A percentile compares a stretch with the other conserved stretches of the same genome.
These are phyloP conservation scores for Drymodes brunneopygia DNA, from an alignment of 2,113 vertebrate genomes.

Conservation along the genomic window DNA sequence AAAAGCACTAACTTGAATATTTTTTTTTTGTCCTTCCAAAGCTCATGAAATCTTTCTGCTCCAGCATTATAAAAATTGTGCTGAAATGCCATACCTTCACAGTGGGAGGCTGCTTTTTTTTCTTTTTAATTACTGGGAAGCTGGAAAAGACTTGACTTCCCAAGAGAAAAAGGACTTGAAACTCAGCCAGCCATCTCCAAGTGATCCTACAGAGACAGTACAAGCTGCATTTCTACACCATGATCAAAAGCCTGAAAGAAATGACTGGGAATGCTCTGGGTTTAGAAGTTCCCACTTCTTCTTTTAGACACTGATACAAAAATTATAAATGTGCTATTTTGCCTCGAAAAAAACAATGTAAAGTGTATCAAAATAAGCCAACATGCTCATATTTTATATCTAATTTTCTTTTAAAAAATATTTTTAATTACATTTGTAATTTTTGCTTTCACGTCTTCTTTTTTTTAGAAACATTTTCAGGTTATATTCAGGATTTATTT, in stretches of 20 bases:
- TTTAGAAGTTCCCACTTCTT: neutral
- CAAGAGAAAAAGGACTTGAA: conserved; percentile 28
- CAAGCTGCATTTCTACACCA: neutral
- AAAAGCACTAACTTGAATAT: neutral
- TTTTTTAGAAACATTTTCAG: neutral
- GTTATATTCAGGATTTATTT: neutral
- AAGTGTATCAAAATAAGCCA: neutral
- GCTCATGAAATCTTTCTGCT: neutral
- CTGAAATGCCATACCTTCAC: neutral
- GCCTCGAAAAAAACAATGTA: neutral
- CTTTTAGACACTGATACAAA: neutral
- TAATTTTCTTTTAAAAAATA: neutral
- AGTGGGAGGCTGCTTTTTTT: neutral
- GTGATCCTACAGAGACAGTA: neutral
- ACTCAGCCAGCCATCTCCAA: conserved; percentile 31
- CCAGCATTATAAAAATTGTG: neutral
- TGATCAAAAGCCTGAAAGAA: conserved; percentile 5
- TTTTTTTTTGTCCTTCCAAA: neutral
- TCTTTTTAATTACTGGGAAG: conserved; percentile 37
- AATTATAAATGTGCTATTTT: neutral
- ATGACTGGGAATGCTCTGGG: neutral
- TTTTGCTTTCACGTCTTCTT: neutral
- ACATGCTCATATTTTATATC: neutral
- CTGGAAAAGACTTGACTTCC: conserved; percentile 26
- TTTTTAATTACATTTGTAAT: neutral